Percentiles rank a stretch among this genome's conserved stretches.
Conservation (phyloP, 2,797 vertebrate species). For the Eurystomus glaucurus region DNA sequence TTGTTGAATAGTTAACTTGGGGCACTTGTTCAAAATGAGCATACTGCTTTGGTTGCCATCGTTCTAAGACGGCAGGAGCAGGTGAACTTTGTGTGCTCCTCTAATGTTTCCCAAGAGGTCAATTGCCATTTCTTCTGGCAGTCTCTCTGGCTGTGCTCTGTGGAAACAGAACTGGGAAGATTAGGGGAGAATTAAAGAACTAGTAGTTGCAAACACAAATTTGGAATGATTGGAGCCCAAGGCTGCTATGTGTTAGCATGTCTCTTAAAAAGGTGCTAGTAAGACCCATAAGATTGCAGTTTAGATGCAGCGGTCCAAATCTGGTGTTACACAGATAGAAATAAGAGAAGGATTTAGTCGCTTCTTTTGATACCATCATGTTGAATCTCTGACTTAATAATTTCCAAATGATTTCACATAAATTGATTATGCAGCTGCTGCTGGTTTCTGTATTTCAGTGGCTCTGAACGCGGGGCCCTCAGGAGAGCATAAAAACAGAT, state of each 20-base stretch:
- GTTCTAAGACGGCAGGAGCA: background rate
- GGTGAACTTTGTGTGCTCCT: background rate
- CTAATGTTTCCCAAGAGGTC: background rate
- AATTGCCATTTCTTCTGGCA: background rate
- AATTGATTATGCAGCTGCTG: constrained; percentile 31
- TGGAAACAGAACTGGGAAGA: background rate
- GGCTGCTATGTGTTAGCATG: background rate
- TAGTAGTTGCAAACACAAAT: background rate
- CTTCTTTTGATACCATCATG: background rate
- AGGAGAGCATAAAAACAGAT: constrained; percentile 13
- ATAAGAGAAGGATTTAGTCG: background rate
- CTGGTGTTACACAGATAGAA: background rate
- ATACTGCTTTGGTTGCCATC: background rate
- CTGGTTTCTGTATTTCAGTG: constrained; percentile 18
- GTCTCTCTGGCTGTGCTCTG: background rate
- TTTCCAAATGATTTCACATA: constrained; percentile 23
- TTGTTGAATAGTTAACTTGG: background rate
- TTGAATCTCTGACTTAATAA: background rate
- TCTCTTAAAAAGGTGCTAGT: background rate
- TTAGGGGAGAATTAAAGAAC: background rate
- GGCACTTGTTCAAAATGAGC: background rate
- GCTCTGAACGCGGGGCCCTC: background rate
- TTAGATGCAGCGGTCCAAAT: background rate
- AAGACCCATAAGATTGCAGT: background rate
- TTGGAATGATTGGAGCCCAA: background rate